Evolutionary conservation across 2,888 invertebrate species (phyloP), one percentile per base, ranked within the genome.

Genomic region (Catocala sponsa): DNA sequence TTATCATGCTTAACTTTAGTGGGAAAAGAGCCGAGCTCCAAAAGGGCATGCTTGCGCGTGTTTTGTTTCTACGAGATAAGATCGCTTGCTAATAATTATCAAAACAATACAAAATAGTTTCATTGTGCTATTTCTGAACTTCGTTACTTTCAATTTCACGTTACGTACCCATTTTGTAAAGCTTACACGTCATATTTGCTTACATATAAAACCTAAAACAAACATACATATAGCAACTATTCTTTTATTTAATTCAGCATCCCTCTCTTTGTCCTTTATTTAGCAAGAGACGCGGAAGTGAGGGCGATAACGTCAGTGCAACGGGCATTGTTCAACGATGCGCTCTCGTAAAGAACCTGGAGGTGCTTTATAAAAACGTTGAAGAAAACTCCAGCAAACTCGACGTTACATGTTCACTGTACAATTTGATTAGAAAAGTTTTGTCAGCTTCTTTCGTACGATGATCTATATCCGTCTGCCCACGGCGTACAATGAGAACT

Each of bases 241-340:
- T 32, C 25, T 11, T 5, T n/a, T 48, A 48, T n/a, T 32, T 48
- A 9, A 48, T 32, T 32, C 48, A 48, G 25, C 48, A 9, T 6
- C 25, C 25, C 15, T 10, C 46, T 32, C 48, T 48, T 48, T 48
- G 48, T 48, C 15, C 25, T 47, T 10, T 48, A 48, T 48, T 33
- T 48, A 48, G 48, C n/a, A 33, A n/a, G 32, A 32, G 48, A 48
- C 32, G n/a, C 48, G 48, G 48, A 9, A 46, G 7, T 10, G 25
- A n/a, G 5, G 32, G n/a, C 48, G 48, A 48, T 48, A 48, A 48
- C 48, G 48, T 48, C 48, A 48, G n/a, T 48, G 48, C 48, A 48
- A 33, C n/a, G 33, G 15, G 32, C n/a, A 32, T 48, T 48, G 48
- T 48, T 48, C 48, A 25, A 48, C 48, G 48, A 32, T 32, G 32